Base-by-base conservation (phyloP, 2,797 vertebrate species). In the Euphonia xanthogaster region DNA sequence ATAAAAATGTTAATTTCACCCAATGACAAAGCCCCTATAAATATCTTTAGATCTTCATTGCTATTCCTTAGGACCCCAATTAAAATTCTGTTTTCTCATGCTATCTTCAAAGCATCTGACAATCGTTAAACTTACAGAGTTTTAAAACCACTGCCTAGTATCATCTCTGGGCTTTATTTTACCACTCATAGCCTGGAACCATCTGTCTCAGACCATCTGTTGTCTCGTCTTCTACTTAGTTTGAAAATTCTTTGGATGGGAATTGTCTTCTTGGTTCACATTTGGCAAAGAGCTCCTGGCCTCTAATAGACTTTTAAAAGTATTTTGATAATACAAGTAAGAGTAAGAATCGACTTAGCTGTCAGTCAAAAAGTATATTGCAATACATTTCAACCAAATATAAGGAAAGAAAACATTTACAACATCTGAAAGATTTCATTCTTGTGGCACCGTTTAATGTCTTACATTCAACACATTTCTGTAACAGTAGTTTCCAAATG, bases 181-280 rank as follows among this genome's bases (percentile, higher is more conserved):
- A 74, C 86, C 62, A 90, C 35, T 51, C 73, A 78, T 82, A 90
- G 28, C 25, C 47, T 92, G 50, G 47, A 90, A 27, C 95, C 95
- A 95, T 96, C 95, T 96, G 94, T 92, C 58, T 92, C 58, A 54
- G 28, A 90, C 88, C 95, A 96, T 96, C 95, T 96, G 95, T 86
- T 96, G 79, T 84, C 86, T 86, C 20, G 0, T 86, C 62, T 92
- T 96, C 39, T 78, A 68, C 70, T 92, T 72, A 92, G 73, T 92
- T 96, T 66, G 58, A 92, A 84, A 84, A 81, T 84, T 88, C 80
- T 95, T 94, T 93, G 62, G 62, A 92, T 95, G 16, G 9, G 8
- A 25, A 83, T 86, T 72, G 54, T 86, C 66, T 84, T 94, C 62
- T 81, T 92, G 70, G 35, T 55, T 96, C 4, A 4, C 9, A 39